These are phyloP conservation scores for Plebejus melissa DNA, from an alignment of 2,888 invertebrate genomes.

Conservation along the genomic window DNA sequence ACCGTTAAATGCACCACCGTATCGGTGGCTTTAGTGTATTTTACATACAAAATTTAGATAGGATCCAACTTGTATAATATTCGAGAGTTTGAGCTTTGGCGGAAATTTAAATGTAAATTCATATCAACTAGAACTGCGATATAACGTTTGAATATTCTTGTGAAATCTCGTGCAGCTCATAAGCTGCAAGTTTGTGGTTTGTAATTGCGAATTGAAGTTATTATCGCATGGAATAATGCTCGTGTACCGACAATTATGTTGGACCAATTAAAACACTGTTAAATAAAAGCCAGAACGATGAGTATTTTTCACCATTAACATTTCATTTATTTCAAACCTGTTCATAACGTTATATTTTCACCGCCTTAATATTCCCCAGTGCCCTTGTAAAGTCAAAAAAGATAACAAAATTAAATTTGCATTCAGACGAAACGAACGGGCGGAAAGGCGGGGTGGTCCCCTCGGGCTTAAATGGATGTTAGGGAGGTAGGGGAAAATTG, in stretches of 20 bases:
- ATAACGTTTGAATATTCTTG: conserved; percentile 15
- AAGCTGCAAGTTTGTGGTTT: conserved; percentile 6
- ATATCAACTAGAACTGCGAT: conserved; percentile 22
- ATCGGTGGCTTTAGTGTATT: conserved; percentile 47
- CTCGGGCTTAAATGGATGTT: conserved; percentile 31
- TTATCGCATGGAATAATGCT: background rate
- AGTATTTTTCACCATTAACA: background rate
- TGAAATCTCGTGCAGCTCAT: conserved; percentile 19
- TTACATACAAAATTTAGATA: conserved; percentile 34
- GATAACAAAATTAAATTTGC: conserved; percentile 73
- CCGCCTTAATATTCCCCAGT: conserved; percentile 48
- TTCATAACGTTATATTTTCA: conserved; percentile 22
- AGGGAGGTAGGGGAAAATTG: conserved; percentile 44
- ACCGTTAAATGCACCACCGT: conserved; percentile 54
- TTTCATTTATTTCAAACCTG: conserved; percentile 26
- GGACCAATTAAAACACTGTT: background rate
- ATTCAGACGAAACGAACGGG: conserved; percentile 52
- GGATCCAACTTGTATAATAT: conserved; percentile 35
- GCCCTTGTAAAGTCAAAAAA: conserved; percentile 73
- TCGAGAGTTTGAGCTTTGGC: conserved; percentile 30
- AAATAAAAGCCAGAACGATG: background rate
- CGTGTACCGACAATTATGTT: background rate
- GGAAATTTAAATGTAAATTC: conserved; percentile 26
- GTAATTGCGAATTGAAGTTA: background rate
- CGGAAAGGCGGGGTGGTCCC: conserved; percentile 29